Evolutionary conservation across 2,797 vertebrate genomes (phyloP).

Genomic region (Cryptoblepharus egeriae): DNA sequence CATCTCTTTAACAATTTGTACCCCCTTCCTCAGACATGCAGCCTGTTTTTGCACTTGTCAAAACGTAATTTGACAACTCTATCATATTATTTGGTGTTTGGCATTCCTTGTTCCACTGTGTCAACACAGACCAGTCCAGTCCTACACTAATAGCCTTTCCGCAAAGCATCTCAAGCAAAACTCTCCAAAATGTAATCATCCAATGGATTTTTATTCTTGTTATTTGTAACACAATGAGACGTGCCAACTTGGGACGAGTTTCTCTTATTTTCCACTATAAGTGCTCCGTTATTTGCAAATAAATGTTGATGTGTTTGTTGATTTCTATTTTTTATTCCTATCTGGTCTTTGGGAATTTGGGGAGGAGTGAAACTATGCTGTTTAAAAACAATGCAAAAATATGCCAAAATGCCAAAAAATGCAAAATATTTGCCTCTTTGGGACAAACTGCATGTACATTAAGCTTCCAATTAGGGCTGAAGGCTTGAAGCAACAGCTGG

Average conservation of each 20-base stretch:
- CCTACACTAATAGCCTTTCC: conserved; percentile 29
- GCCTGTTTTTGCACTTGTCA: conserved; percentile 63
- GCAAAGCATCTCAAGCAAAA: not conserved
- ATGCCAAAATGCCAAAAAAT: too few relatives aligned
- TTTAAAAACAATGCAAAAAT: too few relatives aligned
- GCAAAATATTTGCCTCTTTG: too few relatives aligned
- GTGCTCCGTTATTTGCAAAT: not conserved
- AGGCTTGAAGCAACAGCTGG: too few relatives aligned
- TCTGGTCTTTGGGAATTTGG: not conserved
- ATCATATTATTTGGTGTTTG: conserved; percentile 48
- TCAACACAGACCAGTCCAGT: conserved; percentile 36
- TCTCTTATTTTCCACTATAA: not conserved
- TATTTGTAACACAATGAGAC: not conserved
- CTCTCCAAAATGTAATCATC: conserved; percentile 11
- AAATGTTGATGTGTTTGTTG: not conserved
- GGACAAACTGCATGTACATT: too few relatives aligned
- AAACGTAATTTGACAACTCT: conserved; percentile 63
- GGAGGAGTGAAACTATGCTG: not conserved
- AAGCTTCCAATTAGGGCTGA: too few relatives aligned
- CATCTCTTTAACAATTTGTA: conserved; percentile 55
- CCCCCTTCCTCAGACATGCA: conserved; percentile 54
- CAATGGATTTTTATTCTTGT: conserved; percentile 16
- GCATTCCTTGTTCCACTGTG: conserved; percentile 45
- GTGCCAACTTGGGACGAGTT: not conserved
- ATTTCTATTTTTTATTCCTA: not conserved